phyloP scores from a whole-genome alignment of 2,113 vertebrate genomes.

The Poicephalus meyeri region DNA sequence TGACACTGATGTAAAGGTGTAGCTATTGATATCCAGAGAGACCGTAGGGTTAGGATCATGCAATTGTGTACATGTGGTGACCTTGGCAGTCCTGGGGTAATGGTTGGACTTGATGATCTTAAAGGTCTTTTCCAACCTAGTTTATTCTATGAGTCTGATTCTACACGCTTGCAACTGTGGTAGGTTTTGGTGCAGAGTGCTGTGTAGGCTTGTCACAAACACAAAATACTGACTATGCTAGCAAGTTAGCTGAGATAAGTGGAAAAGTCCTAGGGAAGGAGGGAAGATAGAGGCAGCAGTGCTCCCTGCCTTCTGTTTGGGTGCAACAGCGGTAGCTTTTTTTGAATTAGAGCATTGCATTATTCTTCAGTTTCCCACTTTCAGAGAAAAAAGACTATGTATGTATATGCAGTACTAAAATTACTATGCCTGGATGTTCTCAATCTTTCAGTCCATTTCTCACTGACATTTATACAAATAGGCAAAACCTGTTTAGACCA shows the following conservation, averaged over 20 bases:
- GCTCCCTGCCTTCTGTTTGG: neutral
- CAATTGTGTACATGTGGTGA: neutral
- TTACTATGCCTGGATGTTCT: neutral
- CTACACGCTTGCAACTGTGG: accelerated
- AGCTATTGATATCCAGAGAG: neutral
- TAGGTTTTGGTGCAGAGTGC: neutral
- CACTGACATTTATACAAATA: neutral
- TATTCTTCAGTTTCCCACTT: neutral
- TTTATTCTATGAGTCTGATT: neutral
- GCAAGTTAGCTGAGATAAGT: neutral
- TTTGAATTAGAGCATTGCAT: neutral
- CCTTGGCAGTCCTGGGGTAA: neutral
- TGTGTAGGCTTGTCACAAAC: neutral
- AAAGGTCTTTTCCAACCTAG: neutral
- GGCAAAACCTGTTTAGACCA: neutral
- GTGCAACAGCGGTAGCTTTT: neutral
- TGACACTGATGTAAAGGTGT: neutral
- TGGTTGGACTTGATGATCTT: neutral
- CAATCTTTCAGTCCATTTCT: neutral
- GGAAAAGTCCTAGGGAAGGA: neutral
- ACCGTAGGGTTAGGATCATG: neutral
- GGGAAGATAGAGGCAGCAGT: neutral
- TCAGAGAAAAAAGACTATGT: neutral
- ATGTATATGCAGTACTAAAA: neutral
- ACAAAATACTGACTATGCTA: neutral